A percentile compares a stretch with the other conserved stretches of the same genome.
These are phyloP conservation scores for Masnerella sp. DNA, from an alignment of 2,888 invertebrate genomes.

Conservation along the genomic window DNA sequence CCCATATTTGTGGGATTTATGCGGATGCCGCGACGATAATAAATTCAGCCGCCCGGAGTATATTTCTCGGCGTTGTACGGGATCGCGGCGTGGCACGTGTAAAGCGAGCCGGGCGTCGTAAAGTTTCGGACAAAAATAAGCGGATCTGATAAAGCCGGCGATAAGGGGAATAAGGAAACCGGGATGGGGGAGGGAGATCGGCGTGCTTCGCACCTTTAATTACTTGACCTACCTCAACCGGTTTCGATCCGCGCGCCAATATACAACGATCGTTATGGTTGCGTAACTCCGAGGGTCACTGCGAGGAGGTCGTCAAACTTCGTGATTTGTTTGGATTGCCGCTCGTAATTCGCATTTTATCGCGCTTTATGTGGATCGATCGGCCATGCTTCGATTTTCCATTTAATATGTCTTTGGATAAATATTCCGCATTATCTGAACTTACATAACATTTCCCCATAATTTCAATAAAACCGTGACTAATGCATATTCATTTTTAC, in stretches of 20 bases:
- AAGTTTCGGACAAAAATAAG: constrained; percentile 56
- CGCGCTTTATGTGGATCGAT: too few species aligned
- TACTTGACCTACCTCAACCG: constrained; percentile 60
- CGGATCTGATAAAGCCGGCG: constrained; percentile 49
- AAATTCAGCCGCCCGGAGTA: constrained; percentile 46
- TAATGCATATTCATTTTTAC: too few species aligned
- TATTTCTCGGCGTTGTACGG: constrained; percentile 50
- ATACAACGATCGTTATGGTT: constrained; percentile 55
- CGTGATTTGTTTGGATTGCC: constrained; percentile 20
- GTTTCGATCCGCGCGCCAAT: constrained; percentile 50
- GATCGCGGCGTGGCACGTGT: constrained; percentile 58
- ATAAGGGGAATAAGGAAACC: constrained; percentile 51
- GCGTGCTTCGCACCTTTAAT: constrained; percentile 58
- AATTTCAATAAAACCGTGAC: too few species aligned
- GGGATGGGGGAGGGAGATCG: constrained; percentile 21
- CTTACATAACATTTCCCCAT: too few species aligned
- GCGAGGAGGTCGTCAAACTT: constrained; percentile 43
- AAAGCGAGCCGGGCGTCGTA: constrained; percentile 56
- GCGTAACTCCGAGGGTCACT: constrained; percentile 47
- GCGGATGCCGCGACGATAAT: constrained; percentile 47
- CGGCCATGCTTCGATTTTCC: too few species aligned
- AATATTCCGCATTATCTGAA: too few species aligned
- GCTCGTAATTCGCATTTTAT: neutral
- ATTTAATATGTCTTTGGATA: too few species aligned
- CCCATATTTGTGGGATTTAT: constrained; percentile 56